Evolutionary conservation across 2,113 vertebrate genomes (phyloP).

Genomic region (Corythornis madagascariensis): DNA sequence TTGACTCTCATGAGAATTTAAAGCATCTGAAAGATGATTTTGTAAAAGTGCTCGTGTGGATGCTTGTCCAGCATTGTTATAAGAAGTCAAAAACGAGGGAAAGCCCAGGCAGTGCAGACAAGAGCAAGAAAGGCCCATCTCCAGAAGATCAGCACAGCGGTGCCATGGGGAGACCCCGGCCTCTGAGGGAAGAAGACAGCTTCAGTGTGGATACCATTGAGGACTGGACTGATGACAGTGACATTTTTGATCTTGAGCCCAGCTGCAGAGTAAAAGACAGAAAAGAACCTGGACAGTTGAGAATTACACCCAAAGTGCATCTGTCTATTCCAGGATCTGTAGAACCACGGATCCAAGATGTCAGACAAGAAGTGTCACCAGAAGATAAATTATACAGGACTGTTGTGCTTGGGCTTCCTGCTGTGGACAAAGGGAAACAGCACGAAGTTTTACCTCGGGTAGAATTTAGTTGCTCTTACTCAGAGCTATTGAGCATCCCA

Average conservation of each 20-base stretch:
- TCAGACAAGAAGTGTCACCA: slow-evolving; percentile 76
- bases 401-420: slow-evolving; percentile 77
- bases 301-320: slow-evolving; percentile 58
- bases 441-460: slow-evolving; percentile 57
- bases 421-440: slow-evolving; percentile 73
- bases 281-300: slow-evolving; percentile 65
- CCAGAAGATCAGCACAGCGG: background rate
- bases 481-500: slow-evolving; percentile 84
- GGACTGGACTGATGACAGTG: slow-evolving; percentile 90
- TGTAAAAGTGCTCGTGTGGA: slow-evolving; percentile 90
- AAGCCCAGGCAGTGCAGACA: background rate
- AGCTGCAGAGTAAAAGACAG: slow-evolving; percentile 77
- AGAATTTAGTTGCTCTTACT: slow-evolving; percentile 87
- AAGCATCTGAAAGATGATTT: slow-evolving; percentile 92
- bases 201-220: slow-evolving; percentile 80
- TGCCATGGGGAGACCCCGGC: slow-evolving; percentile 60
- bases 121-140: slow-evolving; percentile 2
- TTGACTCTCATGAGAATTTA: slow-evolving; percentile 90
- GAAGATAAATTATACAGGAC: slow-evolving; percentile 78
- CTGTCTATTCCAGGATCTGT: slow-evolving; percentile 90
- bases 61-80: slow-evolving; percentile 86
- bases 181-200: slow-evolving; percentile 79
- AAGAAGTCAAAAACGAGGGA: slow-evolving; percentile 66
- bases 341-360: slow-evolving; percentile 79
- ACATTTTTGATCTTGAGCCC: slow-evolving; percentile 86